Evolutionary conservation across 2,888 invertebrate genomes (phyloP).

Genomic region (Hartigia nigra): DNA sequence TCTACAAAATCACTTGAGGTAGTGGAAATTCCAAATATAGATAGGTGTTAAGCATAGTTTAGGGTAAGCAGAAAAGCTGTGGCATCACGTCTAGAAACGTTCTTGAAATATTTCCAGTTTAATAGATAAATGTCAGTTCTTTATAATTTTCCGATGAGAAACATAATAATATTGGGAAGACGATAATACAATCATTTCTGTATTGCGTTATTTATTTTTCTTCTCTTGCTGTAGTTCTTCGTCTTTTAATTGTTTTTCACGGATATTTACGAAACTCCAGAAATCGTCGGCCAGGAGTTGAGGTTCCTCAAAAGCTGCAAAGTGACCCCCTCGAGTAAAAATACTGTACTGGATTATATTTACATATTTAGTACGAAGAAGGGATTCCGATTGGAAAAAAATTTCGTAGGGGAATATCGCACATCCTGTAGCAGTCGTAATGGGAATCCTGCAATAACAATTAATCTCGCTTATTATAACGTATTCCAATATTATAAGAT

Average conservation of each 20-base stretch:
- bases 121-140: too few relatives aligned
- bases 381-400: slow-evolving; percentile 69
- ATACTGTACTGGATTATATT: slow-evolving; percentile 78
- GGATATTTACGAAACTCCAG: slow-evolving; percentile 70
- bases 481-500: not conserved
- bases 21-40: too few relatives aligned
- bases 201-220: too few relatives aligned
- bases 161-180: too few relatives aligned
- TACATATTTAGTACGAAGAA: slow-evolving; percentile 71
- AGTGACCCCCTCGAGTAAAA: slow-evolving; percentile 83
- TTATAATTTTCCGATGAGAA: too few relatives aligned
- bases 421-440: slow-evolving; percentile 78
- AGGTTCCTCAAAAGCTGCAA: slow-evolving; percentile 85
- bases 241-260: slow-evolving; percentile 25
- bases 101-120: too few relatives aligned
- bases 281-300: slow-evolving; percentile 78
- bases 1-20: too few relatives aligned
- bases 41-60: too few relatives aligned
- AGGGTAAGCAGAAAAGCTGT: too few relatives aligned
- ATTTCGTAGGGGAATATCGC: slow-evolving; percentile 81
- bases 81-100: too few relatives aligned
- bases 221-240: too few relatives aligned
- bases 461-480: not conserved
- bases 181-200: too few relatives aligned
- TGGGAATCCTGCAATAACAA: slow-evolving; percentile 72